Evolutionary conservation across 2,888 invertebrate genomes (phyloP), one percentile per base, ranked within the genome.

Genomic region (Hirtodrosophila duncani): DNA sequence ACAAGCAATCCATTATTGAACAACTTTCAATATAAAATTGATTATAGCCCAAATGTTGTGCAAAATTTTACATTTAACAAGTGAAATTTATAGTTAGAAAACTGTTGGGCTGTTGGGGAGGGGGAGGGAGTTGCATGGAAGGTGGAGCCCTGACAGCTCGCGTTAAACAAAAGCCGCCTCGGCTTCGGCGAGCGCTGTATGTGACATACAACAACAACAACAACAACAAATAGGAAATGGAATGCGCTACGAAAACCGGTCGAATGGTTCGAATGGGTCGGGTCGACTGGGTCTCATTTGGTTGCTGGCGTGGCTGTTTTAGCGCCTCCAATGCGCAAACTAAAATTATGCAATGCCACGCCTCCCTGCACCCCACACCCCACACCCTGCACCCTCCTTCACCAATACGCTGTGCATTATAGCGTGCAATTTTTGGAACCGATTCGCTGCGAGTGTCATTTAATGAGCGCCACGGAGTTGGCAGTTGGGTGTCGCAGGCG

Each of bases 321-420:
- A 65, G 60, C 67, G 60, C 63, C 71, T 65, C 67, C 53, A 53
- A 48, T 48, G 62, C 55, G 64, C 72, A 69, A n/a, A 75, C 81
- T 67, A 67, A 81, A 83, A 81, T 80, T 81, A 83, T 82, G 83
- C 83, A 74, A 74, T 44, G 63, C 77, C 77, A 69, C 72, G 67
- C 67, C 68, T 38, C 39, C 10, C 46, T 41, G n/a, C 26, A 21
- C 39, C 36, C 18, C 30, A 27, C 17, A 20, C 16, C 24, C 6
- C 39, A n/a, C 41, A 9, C 3, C 14, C 10, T 26, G 11, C 7
- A 9, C 14, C 7, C 11, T 1, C 31, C 5, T 20, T 14, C 30
- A 9, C 21, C 8, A 21, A 16, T 23, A 27, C 38, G 39, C 9
- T 63, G 58, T 71, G 72, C 77, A 71, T 72, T 71, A 72, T 77